Percentiles rank a stretch among this genome's conserved stretches.
phyloP scores from a whole-genome alignment of 2,797 vertebrate species.

The Diglossa cyanea region DNA sequence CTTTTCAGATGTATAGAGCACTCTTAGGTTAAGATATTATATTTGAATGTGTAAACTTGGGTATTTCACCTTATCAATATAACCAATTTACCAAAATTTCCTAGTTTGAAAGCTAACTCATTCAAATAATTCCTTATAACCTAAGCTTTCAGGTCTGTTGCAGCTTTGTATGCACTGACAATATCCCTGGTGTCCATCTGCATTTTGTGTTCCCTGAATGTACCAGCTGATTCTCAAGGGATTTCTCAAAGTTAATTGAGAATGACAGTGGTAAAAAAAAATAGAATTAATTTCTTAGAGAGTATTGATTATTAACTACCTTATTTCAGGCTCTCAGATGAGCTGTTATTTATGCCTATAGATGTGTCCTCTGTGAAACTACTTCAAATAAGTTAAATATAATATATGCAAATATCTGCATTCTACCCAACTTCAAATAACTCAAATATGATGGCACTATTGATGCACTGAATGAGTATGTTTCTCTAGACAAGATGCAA shows the following conservation, averaged over 20 bases:
- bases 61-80: background rate
- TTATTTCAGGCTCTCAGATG: background rate
- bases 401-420: conserved; percentile 25
- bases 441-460: background rate
- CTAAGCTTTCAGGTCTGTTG: background rate
- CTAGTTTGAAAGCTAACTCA: background rate
- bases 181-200: background rate
- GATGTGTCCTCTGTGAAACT: conserved; percentile 26
- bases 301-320: conserved; percentile 35
- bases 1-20: background rate
- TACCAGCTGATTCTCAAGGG: background rate
- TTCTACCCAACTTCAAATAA: background rate
- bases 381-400: conserved; percentile 48
- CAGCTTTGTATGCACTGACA: background rate
- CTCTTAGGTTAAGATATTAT: background rate
- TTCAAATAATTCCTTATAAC: background rate
- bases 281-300: background rate
- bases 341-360: conserved; percentile 47
- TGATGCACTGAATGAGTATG: background rate
- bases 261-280: conserved; percentile 14
- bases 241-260: conserved; percentile 1
- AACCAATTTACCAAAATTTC: background rate
- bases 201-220: background rate
- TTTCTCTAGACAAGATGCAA: background rate
- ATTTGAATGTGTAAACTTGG: background rate